Evolutionary conservation across 2,797 vertebrate genomes (phyloP).

Genomic region (Kryptolebias ocellatus): DNA sequence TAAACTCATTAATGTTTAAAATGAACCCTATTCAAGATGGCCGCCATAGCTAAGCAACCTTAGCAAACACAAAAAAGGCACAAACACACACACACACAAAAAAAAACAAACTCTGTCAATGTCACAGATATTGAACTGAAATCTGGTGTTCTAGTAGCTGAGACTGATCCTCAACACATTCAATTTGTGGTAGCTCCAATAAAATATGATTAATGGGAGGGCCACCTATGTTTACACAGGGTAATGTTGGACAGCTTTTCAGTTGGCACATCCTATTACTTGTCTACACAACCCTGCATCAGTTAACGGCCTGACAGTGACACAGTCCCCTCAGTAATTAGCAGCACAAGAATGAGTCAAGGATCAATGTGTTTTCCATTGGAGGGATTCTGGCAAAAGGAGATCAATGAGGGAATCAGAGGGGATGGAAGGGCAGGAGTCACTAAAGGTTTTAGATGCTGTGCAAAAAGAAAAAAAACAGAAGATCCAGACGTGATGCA

Average conservation of each 20-base stretch:
- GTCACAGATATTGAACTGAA: no score
- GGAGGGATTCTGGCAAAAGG: conserved; percentile 59
- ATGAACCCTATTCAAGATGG: no score
- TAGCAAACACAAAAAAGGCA: no score
- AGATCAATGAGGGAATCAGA: conserved; percentile 63
- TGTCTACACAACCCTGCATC: conserved; percentile 55
- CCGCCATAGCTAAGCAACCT: no score
- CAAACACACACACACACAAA: no score
- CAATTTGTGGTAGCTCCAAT: conserved; percentile 28
- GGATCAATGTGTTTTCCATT: conserved; percentile 77
- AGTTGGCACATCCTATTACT: conserved; percentile 70
- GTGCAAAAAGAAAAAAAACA: conserved; percentile 11
- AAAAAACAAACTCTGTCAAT: no score
- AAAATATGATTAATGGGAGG: conserved; percentile 60
- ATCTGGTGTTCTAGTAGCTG: no score
- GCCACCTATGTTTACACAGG: conserved; percentile 55
- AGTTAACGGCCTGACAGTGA: conserved; percentile 72
- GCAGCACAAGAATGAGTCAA: conserved; percentile 69
- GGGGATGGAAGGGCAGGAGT: conserved; percentile 41
- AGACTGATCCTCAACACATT: background rate
- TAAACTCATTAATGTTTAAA: no score
- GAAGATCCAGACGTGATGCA: conserved; percentile 31
- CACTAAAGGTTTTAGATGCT: conserved; percentile 45
- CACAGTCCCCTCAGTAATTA: conserved; percentile 79
- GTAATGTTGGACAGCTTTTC: conserved; percentile 63